phyloP scores from a whole-genome alignment of 37 sponge, comb jelly and placozoan species.

The Oscarella lobularis region DNA sequence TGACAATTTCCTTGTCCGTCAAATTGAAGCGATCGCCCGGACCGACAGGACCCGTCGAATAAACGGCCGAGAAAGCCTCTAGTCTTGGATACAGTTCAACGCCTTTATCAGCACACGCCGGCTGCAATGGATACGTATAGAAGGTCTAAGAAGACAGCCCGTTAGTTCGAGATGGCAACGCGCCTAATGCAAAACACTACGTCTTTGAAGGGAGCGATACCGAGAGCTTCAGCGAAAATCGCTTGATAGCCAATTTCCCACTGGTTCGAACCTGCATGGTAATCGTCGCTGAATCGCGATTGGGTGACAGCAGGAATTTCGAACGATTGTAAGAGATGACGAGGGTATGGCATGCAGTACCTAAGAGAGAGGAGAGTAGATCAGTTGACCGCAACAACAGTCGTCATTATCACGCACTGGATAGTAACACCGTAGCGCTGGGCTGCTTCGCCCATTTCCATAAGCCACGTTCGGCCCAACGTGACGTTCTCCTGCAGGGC shows the following conservation, averaged over 20 bases:
- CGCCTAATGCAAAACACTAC: too few species aligned
- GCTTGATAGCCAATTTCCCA: slow-evolving; percentile 62
- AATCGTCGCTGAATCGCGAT: slow-evolving; percentile 50
- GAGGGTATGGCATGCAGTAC: slow-evolving; percentile 66
- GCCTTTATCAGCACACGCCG: too few species aligned
- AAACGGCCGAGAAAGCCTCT: slow-evolving; percentile 37
- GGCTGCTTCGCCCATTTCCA: slow-evolving; percentile 63
- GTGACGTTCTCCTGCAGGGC: slow-evolving; percentile 13
- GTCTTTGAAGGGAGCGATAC: slow-evolving; percentile 67
- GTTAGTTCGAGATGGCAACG: too few species aligned
- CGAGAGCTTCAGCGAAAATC: slow-evolving; percentile 45
- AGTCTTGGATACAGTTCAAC: slow-evolving; percentile 42
- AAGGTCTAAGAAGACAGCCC: slow-evolving; percentile 16
- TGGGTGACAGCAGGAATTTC: slow-evolving; percentile 53
- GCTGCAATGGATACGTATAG: neutral
- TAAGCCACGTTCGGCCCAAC: slow-evolving; percentile 40
- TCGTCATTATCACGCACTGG: too few species aligned
- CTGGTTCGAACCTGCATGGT: slow-evolving; percentile 47
- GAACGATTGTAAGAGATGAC: slow-evolving; percentile 38
- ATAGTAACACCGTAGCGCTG: slow-evolving; percentile 39
- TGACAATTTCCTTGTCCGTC: slow-evolving; percentile 35
- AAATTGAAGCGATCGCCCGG: slow-evolving; percentile 29
- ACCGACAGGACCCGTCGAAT: slow-evolving; percentile 57
- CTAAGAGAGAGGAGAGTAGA: slow-evolving; percentile 12
- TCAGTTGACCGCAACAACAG: too few species aligned